These are phyloP conservation scores for Pollenia amentaria DNA, from an alignment of 2,888 invertebrate genomes.

Conservation along the genomic window DNA sequence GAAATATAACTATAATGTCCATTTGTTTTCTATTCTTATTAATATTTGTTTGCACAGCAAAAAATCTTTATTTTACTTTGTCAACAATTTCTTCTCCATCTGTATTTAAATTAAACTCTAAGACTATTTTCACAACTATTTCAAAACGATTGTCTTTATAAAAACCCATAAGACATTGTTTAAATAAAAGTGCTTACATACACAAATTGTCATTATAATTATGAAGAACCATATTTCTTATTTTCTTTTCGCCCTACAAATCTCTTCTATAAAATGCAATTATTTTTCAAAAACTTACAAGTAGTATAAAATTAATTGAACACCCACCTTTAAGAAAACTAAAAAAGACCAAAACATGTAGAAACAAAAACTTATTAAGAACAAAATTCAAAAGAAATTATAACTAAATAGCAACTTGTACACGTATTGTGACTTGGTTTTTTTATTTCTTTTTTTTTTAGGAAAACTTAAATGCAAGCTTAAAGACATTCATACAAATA, in stretches of 20 bases:
- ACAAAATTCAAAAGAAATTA: conserved; percentile 32
- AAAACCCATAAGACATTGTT: conserved; percentile 18
- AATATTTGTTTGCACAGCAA: too few species aligned
- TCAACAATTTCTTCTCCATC: background rate
- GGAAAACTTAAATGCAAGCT: background rate
- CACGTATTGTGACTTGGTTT: conserved; percentile 44
- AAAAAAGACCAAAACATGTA: background rate
- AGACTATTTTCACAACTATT: background rate
- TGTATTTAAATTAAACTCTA: background rate
- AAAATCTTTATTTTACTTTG: background rate
- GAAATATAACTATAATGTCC: too few species aligned
- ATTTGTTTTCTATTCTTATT: too few species aligned
- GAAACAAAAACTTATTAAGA: conserved; percentile 37
- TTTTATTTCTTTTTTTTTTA: background rate
- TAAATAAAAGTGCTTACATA: conserved; percentile 20
- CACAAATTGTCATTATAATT: conserved; percentile 64
- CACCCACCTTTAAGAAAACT: conserved; percentile 7
- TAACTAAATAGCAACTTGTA: conserved; percentile 64
- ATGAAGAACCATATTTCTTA: conserved; percentile 5
- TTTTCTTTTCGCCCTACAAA: background rate
- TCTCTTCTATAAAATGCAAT: conserved; percentile 34
- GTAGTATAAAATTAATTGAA: conserved; percentile 46
- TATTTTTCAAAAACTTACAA: conserved; percentile 22
- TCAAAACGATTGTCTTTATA: background rate
- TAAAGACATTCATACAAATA: background rate